These are phyloP conservation scores for Schizaphis graminum DNA, from an alignment of 2,888 invertebrate genomes.

Conservation along the genomic window DNA sequence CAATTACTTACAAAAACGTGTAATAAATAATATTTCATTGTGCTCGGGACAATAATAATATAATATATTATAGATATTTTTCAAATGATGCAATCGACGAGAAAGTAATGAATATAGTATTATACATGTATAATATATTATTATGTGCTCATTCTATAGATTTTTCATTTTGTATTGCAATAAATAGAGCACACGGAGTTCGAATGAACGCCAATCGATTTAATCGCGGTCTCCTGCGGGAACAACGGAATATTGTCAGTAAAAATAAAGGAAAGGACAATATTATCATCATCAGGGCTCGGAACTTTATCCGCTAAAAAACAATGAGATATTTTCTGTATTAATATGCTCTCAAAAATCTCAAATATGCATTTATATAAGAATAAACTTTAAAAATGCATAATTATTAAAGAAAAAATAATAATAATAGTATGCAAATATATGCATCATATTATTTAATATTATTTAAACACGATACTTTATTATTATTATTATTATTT, in stretches of 20 bases:
- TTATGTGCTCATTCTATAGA: neutral
- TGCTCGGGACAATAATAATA: constrained; percentile 10
- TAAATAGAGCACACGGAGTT: neutral
- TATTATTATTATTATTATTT: neutral
- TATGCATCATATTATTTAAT: neutral
- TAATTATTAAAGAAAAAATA: neutral
- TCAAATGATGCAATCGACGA: constrained; percentile 37
- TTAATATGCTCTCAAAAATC: neutral
- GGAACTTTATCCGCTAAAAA: neutral
- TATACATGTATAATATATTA: neutral
- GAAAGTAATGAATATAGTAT: neutral
- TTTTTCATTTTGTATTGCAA: neutral
- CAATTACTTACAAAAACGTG: constrained; percentile 48
- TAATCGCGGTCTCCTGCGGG: neutral
- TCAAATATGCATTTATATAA: neutral
- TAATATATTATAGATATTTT: neutral
- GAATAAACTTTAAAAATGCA: neutral
- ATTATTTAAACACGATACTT: neutral
- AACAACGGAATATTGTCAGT: neutral
- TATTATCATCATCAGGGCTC: neutral
- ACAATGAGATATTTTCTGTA: neutral
- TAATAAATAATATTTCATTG: constrained; percentile 48
- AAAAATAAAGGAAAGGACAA: neutral
- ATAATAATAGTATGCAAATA: neutral
- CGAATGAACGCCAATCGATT: neutral